Percentiles rank a stretch among this genome's conserved stretches.
phyloP scores from a whole-genome alignment of 2,113 vertebrate genomes.

The Regulus satrapa region DNA sequence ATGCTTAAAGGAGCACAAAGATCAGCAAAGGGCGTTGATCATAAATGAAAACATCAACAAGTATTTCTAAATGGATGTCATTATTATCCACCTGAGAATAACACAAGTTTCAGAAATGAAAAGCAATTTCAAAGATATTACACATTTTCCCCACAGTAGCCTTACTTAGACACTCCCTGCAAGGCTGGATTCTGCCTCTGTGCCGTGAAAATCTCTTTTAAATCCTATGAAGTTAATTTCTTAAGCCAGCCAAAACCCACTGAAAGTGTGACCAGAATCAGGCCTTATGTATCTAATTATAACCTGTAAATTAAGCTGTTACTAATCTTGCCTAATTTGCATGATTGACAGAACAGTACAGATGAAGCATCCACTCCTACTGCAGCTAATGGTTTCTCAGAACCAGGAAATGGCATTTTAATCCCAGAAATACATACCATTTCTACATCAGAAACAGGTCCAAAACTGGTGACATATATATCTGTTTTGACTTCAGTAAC shows the following conservation, averaged over 20 bases:
- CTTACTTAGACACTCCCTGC: not conserved
- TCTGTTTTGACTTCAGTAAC: slow-evolving; percentile 98
- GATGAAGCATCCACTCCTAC: slow-evolving; percentile 48
- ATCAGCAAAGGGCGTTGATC: not conserved
- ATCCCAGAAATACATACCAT: slow-evolving; percentile 82
- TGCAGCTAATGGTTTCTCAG: slow-evolving; percentile 48
- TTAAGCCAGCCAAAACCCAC: slow-evolving; percentile 34
- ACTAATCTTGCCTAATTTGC: slow-evolving; percentile 52
- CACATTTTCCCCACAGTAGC: not conserved
- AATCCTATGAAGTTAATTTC: not conserved
- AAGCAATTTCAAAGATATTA: slow-evolving; percentile 7
- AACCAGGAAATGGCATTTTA: slow-evolving; percentile 39
- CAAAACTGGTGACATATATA: slow-evolving; percentile 97
- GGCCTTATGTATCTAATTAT: slow-evolving; percentile 53
- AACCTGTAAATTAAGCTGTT: slow-evolving; percentile 59
- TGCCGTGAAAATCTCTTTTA: not conserved
- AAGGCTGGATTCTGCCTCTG: not conserved
- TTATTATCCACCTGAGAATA: slow-evolving; percentile 8
- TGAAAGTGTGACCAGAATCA: slow-evolving; percentile 34
- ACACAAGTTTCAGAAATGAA: not conserved
- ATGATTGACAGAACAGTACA: slow-evolving; percentile 45
- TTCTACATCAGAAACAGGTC: slow-evolving; percentile 96
- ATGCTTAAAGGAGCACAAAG: not conserved
- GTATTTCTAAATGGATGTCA: not conserved
- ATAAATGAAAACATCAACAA: slow-evolving; percentile 6